Evolutionary conservation across 1,140 invertebrate species (phyloP).

Genomic region (Rhagoletis pomonella): DNA sequence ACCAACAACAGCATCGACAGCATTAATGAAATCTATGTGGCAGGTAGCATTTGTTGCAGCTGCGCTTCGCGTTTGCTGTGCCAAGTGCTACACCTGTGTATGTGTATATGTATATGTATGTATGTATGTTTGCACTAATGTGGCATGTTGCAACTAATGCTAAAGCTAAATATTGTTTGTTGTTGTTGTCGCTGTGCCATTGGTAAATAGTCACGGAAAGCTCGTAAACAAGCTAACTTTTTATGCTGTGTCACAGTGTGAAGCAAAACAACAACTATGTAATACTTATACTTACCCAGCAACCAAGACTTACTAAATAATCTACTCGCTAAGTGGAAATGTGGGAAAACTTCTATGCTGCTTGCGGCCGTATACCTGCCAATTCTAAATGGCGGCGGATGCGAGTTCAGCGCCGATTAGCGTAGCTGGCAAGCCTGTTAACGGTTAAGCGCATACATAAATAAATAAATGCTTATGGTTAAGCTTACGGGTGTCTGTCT

Average conservation of each 20-base stretch:
- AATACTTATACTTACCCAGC: not conserved
- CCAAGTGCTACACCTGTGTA: not conserved
- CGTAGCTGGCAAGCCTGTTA: not conserved
- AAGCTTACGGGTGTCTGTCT: not conserved
- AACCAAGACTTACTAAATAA: not conserved
- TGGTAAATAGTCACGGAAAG: constrained; percentile 41
- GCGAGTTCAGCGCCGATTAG: not conserved
- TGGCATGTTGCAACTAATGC: constrained; percentile 13
- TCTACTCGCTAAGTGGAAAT: not conserved
- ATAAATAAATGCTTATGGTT: not conserved
- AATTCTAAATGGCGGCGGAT: constrained; percentile 27
- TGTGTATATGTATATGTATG: not conserved
- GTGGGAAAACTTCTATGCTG: constrained; percentile 45
- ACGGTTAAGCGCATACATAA: not conserved
- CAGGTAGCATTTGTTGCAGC: constrained; percentile 32
- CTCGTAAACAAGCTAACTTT: constrained; percentile 46
- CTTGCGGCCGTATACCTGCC: not conserved
- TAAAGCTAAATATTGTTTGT: not conserved
- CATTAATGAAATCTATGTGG: not conserved
- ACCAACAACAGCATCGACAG: not conserved
- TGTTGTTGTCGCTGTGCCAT: constrained; percentile 3
- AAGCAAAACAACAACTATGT: not conserved
- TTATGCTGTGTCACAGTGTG: constrained; percentile 15
- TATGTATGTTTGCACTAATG: not conserved
- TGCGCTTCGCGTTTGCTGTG: not conserved